Evolutionary conservation across 2,113 vertebrate genomes (phyloP).

Genomic region (Pao palembangensis): DNA sequence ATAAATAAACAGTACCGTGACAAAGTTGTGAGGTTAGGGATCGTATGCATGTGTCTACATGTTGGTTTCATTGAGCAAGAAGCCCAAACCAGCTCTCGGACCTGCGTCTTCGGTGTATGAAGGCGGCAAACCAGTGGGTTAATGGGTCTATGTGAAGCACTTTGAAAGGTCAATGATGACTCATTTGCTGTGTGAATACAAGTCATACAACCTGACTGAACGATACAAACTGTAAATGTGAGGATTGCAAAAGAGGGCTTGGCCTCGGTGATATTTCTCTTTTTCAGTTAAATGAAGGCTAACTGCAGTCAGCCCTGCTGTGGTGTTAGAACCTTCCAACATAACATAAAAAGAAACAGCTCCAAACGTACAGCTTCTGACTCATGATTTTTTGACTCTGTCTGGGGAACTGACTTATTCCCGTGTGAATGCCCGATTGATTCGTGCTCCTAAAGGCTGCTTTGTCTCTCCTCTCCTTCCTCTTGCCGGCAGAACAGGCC

Average conservation of each 20-base stretch:
- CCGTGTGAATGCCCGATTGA: conserved; percentile 45
- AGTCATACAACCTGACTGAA: no score
- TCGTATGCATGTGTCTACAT: conserved; percentile 13
- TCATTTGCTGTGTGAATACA: no score
- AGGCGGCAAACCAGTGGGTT: neutral
- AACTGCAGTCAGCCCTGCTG: neutral
- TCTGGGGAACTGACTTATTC: conserved; percentile 34
- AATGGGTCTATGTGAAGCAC: no score
- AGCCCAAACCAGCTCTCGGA: no score
- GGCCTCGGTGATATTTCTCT: neutral
- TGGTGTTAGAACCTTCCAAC: neutral
- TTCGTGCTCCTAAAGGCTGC: conserved; percentile 40
- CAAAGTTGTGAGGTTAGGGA: conserved; percentile 10
- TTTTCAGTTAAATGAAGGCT: neutral
- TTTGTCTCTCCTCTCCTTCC: conserved; percentile 37
- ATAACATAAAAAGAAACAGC: conserved; percentile 24
- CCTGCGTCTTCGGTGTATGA: neutral
- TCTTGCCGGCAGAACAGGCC: conserved; percentile 39
- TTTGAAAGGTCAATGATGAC: no score
- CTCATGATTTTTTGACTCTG: conserved; percentile 26
- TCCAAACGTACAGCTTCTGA: conserved; percentile 35
- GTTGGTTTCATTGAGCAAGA: no score
- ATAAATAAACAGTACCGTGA: conserved; percentile 46
- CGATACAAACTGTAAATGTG: neutral
- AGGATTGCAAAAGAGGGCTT: neutral